phyloP scores from a whole-genome alignment of 2,797 vertebrate species.

The Manis javanica region DNA sequence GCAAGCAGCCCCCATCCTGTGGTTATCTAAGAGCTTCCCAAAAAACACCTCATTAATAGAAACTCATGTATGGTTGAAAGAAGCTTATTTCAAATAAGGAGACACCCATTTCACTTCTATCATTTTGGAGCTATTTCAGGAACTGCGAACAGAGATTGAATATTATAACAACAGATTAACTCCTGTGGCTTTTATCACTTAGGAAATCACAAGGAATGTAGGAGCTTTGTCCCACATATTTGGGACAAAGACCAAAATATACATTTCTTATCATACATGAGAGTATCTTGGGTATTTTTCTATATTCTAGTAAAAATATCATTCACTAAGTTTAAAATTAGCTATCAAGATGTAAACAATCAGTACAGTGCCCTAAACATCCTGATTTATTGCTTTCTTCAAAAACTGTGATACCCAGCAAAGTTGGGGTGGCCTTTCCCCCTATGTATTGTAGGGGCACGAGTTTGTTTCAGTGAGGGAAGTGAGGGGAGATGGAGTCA shows the following conservation, averaged over 20 bases:
- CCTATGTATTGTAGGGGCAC: neutral
- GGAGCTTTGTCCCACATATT: neutral
- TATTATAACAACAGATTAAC: neutral
- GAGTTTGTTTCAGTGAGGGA: neutral
- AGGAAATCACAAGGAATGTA: neutral
- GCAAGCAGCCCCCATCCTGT: neutral
- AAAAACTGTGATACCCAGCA: neutral
- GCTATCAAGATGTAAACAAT: neutral
- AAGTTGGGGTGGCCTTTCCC: neutral
- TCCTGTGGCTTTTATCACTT: neutral
- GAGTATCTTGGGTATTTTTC: neutral
- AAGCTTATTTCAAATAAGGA: neutral
- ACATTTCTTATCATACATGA: constrained; percentile 10
- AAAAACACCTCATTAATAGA: neutral
- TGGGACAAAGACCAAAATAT: neutral
- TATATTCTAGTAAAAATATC: neutral
- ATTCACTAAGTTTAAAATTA: neutral
- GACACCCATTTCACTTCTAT: neutral
- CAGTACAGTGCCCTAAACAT: neutral
- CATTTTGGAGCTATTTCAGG: neutral
- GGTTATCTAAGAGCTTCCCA: neutral
- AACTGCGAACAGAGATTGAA: neutral
- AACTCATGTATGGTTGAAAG: neutral
- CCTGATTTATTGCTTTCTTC: neutral
- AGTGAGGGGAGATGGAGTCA: neutral